Base-by-base conservation (phyloP, 1,140 invertebrate species). In the Caenorhabditis inopinata region DNA sequence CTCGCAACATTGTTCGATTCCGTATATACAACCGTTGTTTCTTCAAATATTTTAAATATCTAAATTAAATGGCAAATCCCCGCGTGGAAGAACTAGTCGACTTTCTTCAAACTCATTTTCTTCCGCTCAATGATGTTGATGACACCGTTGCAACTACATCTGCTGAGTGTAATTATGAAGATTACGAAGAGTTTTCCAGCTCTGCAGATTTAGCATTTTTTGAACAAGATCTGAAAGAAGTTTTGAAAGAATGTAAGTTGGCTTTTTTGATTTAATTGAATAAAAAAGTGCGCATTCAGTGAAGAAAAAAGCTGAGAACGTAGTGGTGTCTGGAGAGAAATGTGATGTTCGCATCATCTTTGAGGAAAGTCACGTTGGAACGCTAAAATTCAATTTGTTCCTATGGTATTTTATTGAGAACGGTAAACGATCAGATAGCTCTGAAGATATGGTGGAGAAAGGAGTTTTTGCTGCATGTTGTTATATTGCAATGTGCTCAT, bases 341-440 rank as follows among this genome's bases (percentile, higher is more conserved):
- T 68, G 58, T 21, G 58, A 68, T 21, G 6, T 68, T 38, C 29
- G 58, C 2, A 18, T 21, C n/a, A n/a, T 68, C 2, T 38, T 68
- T 25, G 58, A 68, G n/a, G 58, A 68, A 16, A 38, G 32, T 38
- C n/a, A 12, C 12, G 25, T 68, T 1, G 58, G 16, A 7, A 38
- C 32, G 7, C 4, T 38, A 32, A 68, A 68, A 21, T 68, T 68
- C 7, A 68, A 68, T 14, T 18, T 68, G 32, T 68, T 68, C 32
- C 21, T 68, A 12, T 68, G 58, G 58, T 38, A 68, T 38, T 68
- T 68, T 68, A n/a, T 68, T 7, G 58, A 68, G 11, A 68, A 68
- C 58, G 58, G 58, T 38, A 18, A 27, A 21, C 12, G 25, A 38
- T 38, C 58, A 4, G 58, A 68, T 12, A 42, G 32, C 12, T 9